Percentiles rank a stretch among this genome's conserved stretches.
Evolutionary conservation across 2,797 vertebrate genomes (phyloP).

Genomic region (Lerista edwardsae): DNA sequence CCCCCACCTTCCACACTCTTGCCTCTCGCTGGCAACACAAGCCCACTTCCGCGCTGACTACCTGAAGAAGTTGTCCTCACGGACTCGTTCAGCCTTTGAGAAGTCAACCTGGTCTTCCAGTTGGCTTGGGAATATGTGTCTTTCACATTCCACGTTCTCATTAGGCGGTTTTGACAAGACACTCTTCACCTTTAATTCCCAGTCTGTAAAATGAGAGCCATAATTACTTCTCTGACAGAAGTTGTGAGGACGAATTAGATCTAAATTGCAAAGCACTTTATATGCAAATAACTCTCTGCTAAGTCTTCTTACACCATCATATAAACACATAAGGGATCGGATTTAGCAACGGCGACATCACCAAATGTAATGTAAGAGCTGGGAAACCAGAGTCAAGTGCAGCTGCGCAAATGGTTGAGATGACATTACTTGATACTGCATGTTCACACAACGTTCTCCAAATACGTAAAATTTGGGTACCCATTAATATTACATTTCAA

Average conservation of each 20-base stretch:
- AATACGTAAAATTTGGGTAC: not conserved
- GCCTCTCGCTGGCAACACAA: not conserved
- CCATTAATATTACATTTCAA: not conserved
- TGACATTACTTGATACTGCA: not conserved
- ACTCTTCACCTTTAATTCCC: slow-evolving; percentile 28
- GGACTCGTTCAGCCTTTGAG: not conserved
- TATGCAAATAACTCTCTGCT: slow-evolving; percentile 30
- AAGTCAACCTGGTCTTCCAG: not conserved
- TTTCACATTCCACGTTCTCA: slow-evolving; percentile 24
- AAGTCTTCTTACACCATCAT: slow-evolving; percentile 7
- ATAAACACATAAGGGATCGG: not conserved
- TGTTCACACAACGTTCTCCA: not conserved
- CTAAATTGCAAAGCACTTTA: slow-evolving; percentile 37
- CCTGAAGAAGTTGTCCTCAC: not conserved
- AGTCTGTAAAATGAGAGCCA: slow-evolving; percentile 31
- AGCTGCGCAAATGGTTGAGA: not conserved
- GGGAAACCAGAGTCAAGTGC: not conserved
- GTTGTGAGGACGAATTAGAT: slow-evolving; percentile 29
- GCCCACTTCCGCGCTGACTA: not conserved
- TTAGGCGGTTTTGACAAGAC: slow-evolving; percentile 30
- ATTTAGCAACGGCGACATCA: not conserved
- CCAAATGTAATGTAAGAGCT: not conserved
- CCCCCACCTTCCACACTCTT: too few species aligned
- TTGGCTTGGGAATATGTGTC: slow-evolving; percentile 1
- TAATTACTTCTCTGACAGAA: slow-evolving; percentile 36